phyloP scores from a whole-genome alignment of 2,888 invertebrate species.

The Mythimna loreyi region DNA sequence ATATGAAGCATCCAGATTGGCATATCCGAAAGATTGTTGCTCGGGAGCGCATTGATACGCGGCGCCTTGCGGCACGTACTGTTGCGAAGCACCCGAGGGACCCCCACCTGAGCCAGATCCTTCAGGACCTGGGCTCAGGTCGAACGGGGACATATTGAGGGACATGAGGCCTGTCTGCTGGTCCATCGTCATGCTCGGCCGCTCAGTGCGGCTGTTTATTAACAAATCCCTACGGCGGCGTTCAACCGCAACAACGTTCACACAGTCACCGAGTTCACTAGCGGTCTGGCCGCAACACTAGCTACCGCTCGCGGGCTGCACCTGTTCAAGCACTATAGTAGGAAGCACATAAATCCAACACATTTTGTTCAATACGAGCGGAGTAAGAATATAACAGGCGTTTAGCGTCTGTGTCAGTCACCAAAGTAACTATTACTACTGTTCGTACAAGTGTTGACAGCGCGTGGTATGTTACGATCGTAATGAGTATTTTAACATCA shows the following conservation, averaged over 20 bases:
- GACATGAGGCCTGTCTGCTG: conserved; percentile 96
- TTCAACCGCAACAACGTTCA: conserved; percentile 89
- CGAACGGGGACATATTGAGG: conserved; percentile 97
- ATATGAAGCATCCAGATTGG: conserved; percentile 93
- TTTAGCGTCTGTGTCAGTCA: conserved; percentile 73
- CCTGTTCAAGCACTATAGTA: conserved; percentile 88
- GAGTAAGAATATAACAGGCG: conserved; percentile 69
- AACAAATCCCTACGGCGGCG: conserved; percentile 87
- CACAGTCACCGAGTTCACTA: conserved; percentile 90
- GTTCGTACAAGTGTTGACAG: conserved; percentile 76
- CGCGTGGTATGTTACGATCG: conserved; percentile 87
- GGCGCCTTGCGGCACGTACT: conserved; percentile 90
- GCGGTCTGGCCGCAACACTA: conserved; percentile 90
- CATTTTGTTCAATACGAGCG: conserved; percentile 83
- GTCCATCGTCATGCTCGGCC: conserved; percentile 93
- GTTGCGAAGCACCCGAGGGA: conserved; percentile 87
- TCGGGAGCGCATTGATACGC: conserved; percentile 88
- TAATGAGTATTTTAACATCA: conserved; percentile 73
- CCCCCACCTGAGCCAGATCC: conserved; percentile 92
- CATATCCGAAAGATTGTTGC: conserved; percentile 89
- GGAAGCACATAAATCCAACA: conserved; percentile 88
- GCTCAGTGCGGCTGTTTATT: conserved; percentile 85
- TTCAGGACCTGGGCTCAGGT: conserved; percentile 93
- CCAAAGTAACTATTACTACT: conserved; percentile 69
- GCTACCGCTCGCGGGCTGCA: conserved; percentile 88